Evolutionary conservation across 2,888 invertebrate species (phyloP).

Genomic region (Smittia aterrima): DNA sequence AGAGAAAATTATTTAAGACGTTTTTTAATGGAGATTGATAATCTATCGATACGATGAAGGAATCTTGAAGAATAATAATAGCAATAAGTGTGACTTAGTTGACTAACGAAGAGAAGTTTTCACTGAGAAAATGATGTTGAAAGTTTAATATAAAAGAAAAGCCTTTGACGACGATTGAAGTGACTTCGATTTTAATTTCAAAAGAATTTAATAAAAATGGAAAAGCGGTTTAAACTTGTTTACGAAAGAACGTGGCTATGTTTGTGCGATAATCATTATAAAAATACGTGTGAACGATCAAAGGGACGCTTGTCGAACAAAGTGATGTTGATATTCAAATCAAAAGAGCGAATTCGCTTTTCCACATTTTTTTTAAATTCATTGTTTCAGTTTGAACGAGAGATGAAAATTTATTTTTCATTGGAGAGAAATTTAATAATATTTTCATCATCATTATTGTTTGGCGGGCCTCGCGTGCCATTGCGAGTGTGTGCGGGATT

Average conservation of each 20-base stretch:
- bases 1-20: too few relatives aligned
- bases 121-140: too few relatives aligned
- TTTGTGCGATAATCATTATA: not conserved
- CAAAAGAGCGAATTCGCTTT: not conserved
- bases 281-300: slow-evolving; percentile 6
- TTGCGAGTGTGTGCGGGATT: too few relatives aligned
- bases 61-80: not conserved
- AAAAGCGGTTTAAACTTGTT: too few relatives aligned
- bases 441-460: slow-evolving; percentile 11
- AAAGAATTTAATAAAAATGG: too few relatives aligned
- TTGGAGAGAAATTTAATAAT: not conserved
- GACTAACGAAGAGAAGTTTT: too few relatives aligned
- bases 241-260: too few relatives aligned
- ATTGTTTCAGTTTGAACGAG: not conserved
- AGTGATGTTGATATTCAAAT: slow-evolving; percentile 5
- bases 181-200: too few relatives aligned
- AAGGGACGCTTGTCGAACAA: not conserved
- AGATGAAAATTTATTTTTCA: slow-evolving; percentile 2
- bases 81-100: not conserved
- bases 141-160: too few relatives aligned
- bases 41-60: too few relatives aligned
- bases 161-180: too few relatives aligned
- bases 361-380: not conserved
- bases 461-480: not conserved
- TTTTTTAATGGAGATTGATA: too few relatives aligned